Base-by-base conservation (phyloP, 1,140 invertebrate species). In the Aphis craccivora region DNA sequence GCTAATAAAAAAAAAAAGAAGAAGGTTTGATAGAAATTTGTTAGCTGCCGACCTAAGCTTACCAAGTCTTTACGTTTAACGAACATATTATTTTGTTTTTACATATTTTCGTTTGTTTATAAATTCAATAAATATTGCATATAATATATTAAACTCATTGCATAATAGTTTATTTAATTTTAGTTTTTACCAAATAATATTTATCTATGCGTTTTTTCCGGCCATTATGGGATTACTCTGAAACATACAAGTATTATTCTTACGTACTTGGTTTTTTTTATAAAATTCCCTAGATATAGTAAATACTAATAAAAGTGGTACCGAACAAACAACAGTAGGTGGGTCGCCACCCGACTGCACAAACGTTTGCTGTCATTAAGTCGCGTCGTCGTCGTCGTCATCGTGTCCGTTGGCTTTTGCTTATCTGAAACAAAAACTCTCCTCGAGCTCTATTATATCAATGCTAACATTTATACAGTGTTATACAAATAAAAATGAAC, bases 371-470 rank as follows among this genome's bases (percentile, higher is more conserved):
- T 20, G 81, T 83, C 81, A 40, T 83, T 83, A 40, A 40, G 37
- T 83, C 81, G 81, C 37, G 83, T 84, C 37, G 60, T n/a, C 2
- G 60, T 67, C 45, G 45, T 45, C 30, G 9, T 25, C 55, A 11
- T n/a, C 60, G 14, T 76, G 60, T n/a, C 60, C 60, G 60, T 76
- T 76, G 83, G 37, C 40, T 84, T 84, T 84, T 43, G 83, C 83
- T 84, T 84, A 84, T 84, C 83, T 84, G 8, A 84, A 43, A 43
- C 37, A 84, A 40, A 83, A 83, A 84, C 83, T 84, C 22, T 84
- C 37, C 23, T 84, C 83, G 37, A 84, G 37, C 23, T 43, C 37
- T 83, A 23, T 40, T 40, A 40, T 83, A 83, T 40, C 23, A 40
- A 84, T 40, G 40, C 83, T 25, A 40, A 76, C 60, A 76, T 76